These are phyloP conservation scores for Himalopsyche tibetana DNA, from an alignment of 2,888 invertebrate species.

Conservation along the genomic window DNA sequence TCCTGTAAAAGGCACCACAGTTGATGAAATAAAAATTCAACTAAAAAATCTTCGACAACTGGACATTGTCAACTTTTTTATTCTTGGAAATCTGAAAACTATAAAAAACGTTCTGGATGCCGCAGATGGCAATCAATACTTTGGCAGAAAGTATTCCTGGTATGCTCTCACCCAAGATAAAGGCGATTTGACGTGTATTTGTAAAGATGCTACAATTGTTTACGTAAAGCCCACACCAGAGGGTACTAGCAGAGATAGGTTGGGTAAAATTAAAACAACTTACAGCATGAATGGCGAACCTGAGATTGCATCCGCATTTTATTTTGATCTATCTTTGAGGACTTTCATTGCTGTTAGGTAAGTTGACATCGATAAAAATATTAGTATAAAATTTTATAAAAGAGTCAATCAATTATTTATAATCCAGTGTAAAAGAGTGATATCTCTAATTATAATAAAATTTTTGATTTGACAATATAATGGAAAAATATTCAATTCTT, in stretches of 20 bases:
- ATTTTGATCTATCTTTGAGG: conserved; percentile 89
- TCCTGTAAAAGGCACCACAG: conserved; percentile 77
- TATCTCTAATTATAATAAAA: too few species aligned
- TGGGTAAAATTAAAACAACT: conserved; percentile 83
- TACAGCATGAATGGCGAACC: conserved; percentile 85
- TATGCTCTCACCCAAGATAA: conserved; percentile 87
- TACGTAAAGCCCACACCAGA: conserved; percentile 85
- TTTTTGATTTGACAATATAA: too few species aligned
- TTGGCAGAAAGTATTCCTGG: conserved; percentile 92
- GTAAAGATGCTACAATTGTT: conserved; percentile 86
- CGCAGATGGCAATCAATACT: conserved; percentile 85
- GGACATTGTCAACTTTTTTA: conserved; percentile 93
- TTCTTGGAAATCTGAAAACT: conserved; percentile 85
- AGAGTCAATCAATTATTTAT: too few species aligned
- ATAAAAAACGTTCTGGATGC: conserved; percentile 83
- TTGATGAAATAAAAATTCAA: conserved; percentile 82
- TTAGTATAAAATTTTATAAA: neutral
- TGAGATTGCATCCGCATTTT: conserved; percentile 88
- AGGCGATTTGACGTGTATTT: conserved; percentile 84
- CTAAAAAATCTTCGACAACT: conserved; percentile 84
- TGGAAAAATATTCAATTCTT: too few species aligned
- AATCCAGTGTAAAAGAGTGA: too few species aligned
- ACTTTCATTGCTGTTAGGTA: conserved; percentile 86
- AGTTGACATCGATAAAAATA: conserved; percentile 67
- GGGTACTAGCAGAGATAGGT: conserved; percentile 81